These are phyloP conservation scores for Oreohelix idahoensis DNA, from an alignment of 1,140 invertebrate genomes.

Conservation along the genomic window DNA sequence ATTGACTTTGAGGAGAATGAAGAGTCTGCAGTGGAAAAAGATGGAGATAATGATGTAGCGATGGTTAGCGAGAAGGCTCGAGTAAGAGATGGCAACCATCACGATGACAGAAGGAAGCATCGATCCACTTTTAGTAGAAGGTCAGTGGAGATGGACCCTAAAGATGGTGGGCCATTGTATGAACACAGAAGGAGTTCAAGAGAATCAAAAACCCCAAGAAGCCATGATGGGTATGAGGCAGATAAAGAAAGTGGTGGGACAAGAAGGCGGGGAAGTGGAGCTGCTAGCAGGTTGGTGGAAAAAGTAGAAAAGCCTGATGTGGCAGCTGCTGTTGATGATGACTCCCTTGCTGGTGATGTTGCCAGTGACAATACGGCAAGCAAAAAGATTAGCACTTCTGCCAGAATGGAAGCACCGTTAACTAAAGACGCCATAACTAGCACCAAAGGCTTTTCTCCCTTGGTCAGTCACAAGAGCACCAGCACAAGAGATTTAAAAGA, in stretches of 20 bases:
- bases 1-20: constrained; percentile 29
- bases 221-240: neutral
- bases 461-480: neutral
- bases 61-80: neutral
- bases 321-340: neutral
- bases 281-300: neutral
- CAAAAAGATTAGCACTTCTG: neutral
- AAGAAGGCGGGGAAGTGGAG: neutral
- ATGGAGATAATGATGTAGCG: constrained; percentile 34
- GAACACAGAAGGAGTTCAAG: constrained; percentile 8
- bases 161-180: neutral
- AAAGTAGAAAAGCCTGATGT: neutral
- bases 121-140: neutral
- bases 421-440: neutral
- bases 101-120: neutral
- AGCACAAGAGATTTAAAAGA: neutral
- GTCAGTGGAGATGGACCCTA: neutral
- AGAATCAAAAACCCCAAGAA: neutral
- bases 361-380: constrained; percentile 1
- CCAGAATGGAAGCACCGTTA: neutral
- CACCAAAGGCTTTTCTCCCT: neutral
- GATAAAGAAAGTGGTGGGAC: neutral
- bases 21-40: neutral
- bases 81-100: neutral
- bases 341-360: neutral